Evolutionary conservation across 2,888 invertebrate genomes (phyloP).

Genomic region (Actias luna): DNA sequence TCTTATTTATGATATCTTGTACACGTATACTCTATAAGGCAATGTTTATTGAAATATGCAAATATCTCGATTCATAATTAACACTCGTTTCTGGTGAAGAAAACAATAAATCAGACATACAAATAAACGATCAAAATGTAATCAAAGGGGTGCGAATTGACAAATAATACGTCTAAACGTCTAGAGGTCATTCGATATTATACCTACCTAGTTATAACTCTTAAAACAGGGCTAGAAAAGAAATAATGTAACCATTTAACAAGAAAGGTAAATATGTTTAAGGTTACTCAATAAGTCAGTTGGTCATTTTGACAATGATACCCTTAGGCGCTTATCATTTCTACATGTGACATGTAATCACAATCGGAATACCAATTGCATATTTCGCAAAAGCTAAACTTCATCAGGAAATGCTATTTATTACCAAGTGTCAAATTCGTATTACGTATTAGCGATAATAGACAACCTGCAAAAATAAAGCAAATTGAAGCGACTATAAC

Average conservation of each 20-base stretch:
- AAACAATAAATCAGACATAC: neutral
- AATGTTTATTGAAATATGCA: constrained; percentile 5
- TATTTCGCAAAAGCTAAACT: too few relatives aligned
- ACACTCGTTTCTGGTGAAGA: neutral
- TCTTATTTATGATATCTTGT: constrained; percentile 29
- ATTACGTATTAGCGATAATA: too few relatives aligned
- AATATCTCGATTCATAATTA: constrained; percentile 11
- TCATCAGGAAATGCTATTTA: too few relatives aligned
- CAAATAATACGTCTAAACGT: constrained; percentile 2
- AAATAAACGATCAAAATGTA: neutral
- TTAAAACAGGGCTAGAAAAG: neutral
- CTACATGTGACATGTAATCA: too few relatives aligned
- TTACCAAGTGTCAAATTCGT: too few relatives aligned
- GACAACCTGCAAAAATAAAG: too few relatives aligned
- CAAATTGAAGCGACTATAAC: too few relatives aligned
- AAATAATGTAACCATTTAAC: neutral
- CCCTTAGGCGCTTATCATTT: too few relatives aligned
- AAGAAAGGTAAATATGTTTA: neutral
- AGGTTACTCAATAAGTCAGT: neutral
- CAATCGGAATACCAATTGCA: too few relatives aligned
- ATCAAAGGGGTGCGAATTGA: neutral
- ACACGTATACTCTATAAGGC: constrained; percentile 1
- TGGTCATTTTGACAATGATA: neutral
- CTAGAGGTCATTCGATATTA: constrained; percentile 9
- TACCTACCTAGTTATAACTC: neutral